These are phyloP conservation scores for Nothocercus julius DNA, from an alignment of 2,113 vertebrate genomes.

Conservation along the genomic window DNA sequence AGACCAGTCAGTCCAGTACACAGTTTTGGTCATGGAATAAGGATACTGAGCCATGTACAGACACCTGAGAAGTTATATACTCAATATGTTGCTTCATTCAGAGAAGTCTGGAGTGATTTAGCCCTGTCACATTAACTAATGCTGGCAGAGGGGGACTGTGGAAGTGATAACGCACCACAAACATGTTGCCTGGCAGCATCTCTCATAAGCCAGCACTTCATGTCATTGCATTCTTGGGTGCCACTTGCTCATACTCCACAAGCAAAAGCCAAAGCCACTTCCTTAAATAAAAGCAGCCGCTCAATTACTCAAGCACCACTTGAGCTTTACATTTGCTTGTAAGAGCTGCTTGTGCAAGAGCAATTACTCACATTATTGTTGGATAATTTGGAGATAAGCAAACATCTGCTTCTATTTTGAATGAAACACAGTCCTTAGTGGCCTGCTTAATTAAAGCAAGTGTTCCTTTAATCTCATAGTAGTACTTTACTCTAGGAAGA, in stretches of 20 bases:
- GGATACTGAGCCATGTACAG: rapidly evolving
- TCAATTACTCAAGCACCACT: background rate
- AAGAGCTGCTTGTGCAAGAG: background rate
- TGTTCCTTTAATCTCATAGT: background rate
- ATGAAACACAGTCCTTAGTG: background rate
- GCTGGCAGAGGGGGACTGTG: background rate
- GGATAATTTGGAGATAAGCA: background rate
- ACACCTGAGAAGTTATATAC: rapidly evolving
- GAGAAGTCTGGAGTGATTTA: rapidly evolving
- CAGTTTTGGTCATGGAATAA: rapidly evolving
- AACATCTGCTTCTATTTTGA: background rate
- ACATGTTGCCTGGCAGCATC: background rate
- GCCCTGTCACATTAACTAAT: background rate
- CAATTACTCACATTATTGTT: background rate
- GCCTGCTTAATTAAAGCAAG: background rate
- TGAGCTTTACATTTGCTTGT: background rate
- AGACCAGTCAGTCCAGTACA: rapidly evolving
- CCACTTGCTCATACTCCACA: background rate
- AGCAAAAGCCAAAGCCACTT: background rate
- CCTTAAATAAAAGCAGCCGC: background rate
- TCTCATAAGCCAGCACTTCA: background rate
- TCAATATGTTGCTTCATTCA: rapidly evolving
- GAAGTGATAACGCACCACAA: background rate
- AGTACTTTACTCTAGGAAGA: background rate
- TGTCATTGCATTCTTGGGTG: background rate